These are phyloP conservation scores for Nemotelus pantherinus DNA, from an alignment of 2,888 invertebrate species.

Conservation along the genomic window DNA sequence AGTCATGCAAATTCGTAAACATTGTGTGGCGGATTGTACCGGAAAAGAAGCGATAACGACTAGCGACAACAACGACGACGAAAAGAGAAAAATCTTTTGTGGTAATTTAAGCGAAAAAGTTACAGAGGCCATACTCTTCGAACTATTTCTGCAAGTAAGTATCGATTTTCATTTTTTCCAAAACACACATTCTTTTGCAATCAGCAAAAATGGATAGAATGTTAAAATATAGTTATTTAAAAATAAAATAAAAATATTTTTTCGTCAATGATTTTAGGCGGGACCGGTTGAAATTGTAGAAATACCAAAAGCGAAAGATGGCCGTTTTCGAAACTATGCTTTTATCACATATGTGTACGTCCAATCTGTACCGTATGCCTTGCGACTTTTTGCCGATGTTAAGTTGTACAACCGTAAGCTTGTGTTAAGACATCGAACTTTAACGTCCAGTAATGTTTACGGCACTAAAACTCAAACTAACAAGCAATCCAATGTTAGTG, in stretches of 20 bases:
- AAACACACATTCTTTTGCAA: too few species aligned
- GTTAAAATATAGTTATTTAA: not conserved
- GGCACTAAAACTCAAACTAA: not conserved
- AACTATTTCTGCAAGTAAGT: conserved; percentile 82
- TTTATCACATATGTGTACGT: conserved; percentile 82
- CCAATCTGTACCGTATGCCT: conserved; percentile 79
- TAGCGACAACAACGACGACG: conserved; percentile 54
- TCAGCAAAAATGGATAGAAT: not conserved
- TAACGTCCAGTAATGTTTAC: conserved; percentile 58
- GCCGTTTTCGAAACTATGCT: conserved; percentile 75
- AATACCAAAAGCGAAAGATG: conserved; percentile 79
- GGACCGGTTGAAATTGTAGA: conserved; percentile 82
- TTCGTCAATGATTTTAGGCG: conserved; percentile 53
- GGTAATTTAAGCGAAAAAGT: conserved; percentile 82
- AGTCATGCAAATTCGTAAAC: conserved; percentile 31
- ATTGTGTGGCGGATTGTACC: conserved; percentile 13
- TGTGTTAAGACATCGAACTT: conserved; percentile 61
- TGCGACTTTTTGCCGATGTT: conserved; percentile 78
- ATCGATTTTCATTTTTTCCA: not conserved
- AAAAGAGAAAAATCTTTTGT: conserved; percentile 77
- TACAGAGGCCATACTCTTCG: conserved; percentile 83
- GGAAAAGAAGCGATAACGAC: conserved; percentile 19
- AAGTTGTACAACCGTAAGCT: conserved; percentile 73
- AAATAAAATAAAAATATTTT: not conserved
- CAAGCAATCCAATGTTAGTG: not conserved